Percentiles rank a stretch among this genome's conserved stretches.
These are phyloP conservation scores for Pachliopta kotzebuea DNA, from an alignment of 2,888 invertebrate genomes.

Conservation along the genomic window DNA sequence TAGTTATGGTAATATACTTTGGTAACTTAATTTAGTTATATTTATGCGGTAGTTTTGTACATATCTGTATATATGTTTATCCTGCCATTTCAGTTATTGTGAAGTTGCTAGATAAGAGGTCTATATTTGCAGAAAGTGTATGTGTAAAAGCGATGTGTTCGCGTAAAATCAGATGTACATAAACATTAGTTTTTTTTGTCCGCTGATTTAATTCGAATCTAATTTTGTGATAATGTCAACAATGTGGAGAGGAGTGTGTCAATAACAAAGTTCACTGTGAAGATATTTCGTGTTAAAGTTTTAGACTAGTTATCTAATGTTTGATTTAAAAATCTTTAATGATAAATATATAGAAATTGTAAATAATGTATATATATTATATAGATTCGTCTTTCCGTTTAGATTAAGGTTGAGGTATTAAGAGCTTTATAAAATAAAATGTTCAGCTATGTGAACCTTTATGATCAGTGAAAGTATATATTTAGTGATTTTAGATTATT, in stretches of 20 bases:
- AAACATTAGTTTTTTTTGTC: neutral
- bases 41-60: conserved; percentile 9
- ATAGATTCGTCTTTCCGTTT: conserved; percentile 40
- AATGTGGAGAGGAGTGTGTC: conserved; percentile 42
- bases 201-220: conserved; percentile 27
- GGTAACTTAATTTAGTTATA: conserved; percentile 1
- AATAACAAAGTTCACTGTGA: conserved; percentile 43
- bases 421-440: conserved; percentile 55
- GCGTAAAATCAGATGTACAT: neutral
- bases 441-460: conserved; percentile 35
- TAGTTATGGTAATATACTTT: neutral
- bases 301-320: conserved; percentile 35
- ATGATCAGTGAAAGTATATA: conserved; percentile 38
- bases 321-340: conserved; percentile 19
- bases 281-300: conserved; percentile 39
- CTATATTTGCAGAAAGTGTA: conserved; percentile 3
- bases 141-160: neutral
- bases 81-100: conserved; percentile 19
- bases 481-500: conserved; percentile 20
- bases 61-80: conserved; percentile 19
- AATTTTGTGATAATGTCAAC: conserved; percentile 68
- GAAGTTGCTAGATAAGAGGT: conserved; percentile 1
- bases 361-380: conserved; percentile 52
- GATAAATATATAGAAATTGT: conserved; percentile 38
- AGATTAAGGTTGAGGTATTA: conserved; percentile 45